Evolutionary conservation across 2,113 vertebrate species (phyloP).

Genomic region (Apodemus speciosus): DNA sequence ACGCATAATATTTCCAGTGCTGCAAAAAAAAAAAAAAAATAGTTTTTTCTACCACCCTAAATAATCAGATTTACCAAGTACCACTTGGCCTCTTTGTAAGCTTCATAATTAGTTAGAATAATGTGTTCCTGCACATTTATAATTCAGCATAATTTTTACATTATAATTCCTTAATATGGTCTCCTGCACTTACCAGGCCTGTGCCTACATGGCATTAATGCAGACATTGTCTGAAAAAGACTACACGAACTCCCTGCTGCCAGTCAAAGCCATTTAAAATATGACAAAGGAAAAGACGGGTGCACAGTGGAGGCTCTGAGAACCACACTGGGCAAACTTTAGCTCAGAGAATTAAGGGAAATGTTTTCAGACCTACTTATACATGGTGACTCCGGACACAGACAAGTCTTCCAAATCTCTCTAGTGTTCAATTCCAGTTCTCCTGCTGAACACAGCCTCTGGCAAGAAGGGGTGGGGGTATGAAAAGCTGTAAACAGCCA

Average conservation of each 20-base stretch:
- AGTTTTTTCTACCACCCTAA: constrained; percentile 53
- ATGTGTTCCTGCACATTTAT: constrained; percentile 62
- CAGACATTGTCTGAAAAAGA: constrained; percentile 53
- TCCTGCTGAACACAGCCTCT: constrained; percentile 66
- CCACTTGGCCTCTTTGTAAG: constrained; percentile 67
- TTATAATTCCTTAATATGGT: constrained; percentile 68
- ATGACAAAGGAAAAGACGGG: constrained; percentile 14
- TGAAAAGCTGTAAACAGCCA: constrained; percentile 45
- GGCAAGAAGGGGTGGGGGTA: constrained; percentile 53
- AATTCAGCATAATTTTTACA: constrained; percentile 71
- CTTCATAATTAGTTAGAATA: constrained; percentile 72
- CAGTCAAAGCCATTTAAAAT: constrained; percentile 32
- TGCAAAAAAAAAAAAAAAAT: constrained; percentile 29
- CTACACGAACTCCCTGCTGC: constrained; percentile 16
- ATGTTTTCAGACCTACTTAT: background rate
- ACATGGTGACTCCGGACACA: background rate
- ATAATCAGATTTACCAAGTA: constrained; percentile 74
- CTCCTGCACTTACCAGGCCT: constrained; percentile 23
- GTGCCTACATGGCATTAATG: constrained; percentile 49
- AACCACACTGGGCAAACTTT: background rate
- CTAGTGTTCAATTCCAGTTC: background rate
- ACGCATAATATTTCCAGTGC: constrained; percentile 35
- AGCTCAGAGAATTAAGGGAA: background rate
- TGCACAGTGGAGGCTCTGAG: background rate
- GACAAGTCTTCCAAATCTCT: constrained; percentile 19